phyloP scores from a whole-genome alignment of 1,140 invertebrate genomes.

The Drosophila azteca region DNA sequence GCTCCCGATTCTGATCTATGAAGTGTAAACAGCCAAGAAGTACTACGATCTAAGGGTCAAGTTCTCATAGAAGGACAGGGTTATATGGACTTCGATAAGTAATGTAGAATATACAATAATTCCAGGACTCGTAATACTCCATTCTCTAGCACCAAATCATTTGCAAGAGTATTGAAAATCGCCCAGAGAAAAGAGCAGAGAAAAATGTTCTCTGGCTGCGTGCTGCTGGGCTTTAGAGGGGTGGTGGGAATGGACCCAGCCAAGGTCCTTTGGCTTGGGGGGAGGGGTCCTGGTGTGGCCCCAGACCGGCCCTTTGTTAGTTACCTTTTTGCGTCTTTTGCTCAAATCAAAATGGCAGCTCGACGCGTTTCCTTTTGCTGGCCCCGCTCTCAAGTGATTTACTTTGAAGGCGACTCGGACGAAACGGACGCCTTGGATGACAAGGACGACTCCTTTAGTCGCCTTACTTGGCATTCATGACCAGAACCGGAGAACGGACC shows the following conservation, averaged over 20 bases:
- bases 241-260: no score
- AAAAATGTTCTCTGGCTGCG: neutral
- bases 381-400: slow-evolving; percentile 72
- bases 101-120: no score
- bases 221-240: neutral
- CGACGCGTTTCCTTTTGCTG: slow-evolving; percentile 45
- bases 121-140: no score
- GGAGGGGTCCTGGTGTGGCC: slow-evolving; percentile 2
- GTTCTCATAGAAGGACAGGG: no score
- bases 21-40: no score
- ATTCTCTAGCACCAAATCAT: no score
- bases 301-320: slow-evolving; percentile 66
- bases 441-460: slow-evolving; percentile 71
- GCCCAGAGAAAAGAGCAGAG: no score
- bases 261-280: slow-evolving; percentile 35
- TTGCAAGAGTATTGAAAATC: no score
- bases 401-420: slow-evolving; percentile 57
- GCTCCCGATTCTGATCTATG: no score
- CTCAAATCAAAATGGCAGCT: slow-evolving; percentile 78
- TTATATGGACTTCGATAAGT: no score
- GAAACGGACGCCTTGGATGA: slow-evolving; percentile 55
- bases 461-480: slow-evolving; percentile 77
- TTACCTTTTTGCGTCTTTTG: slow-evolving; percentile 77
- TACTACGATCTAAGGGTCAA: no score
- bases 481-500: slow-evolving; percentile 32